Conservation (phyloP, 2,797 vertebrate genomes). For the Premnoplex brunnescens region DNA sequence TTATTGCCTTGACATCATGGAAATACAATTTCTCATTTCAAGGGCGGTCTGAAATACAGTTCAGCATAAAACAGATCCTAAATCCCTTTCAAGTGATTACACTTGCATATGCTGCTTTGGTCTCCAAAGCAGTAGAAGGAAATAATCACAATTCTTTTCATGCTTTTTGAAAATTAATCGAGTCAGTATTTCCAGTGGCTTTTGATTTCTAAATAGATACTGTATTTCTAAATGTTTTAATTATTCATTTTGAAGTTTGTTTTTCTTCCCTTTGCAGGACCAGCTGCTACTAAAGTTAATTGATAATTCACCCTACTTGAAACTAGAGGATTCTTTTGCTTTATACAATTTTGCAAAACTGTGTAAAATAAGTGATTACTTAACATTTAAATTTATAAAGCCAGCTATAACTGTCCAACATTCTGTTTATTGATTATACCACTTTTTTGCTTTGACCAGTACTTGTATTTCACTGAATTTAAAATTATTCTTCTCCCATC, state of each 20-base stretch:
- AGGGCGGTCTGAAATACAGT: not conserved
- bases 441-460: not conserved
- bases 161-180: not conserved
- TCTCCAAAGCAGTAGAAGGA: not conserved
- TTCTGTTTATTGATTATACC: not conserved
- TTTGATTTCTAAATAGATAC: slow-evolving; percentile 21
- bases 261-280: not conserved
- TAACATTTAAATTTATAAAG: not conserved
- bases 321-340: not conserved
- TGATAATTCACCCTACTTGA: not conserved
- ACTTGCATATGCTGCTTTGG: not conserved
- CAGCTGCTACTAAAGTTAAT: not conserved
- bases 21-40: not conserved
- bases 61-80: not conserved
- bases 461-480: not conserved
- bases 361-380: not conserved
- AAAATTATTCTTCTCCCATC: not conserved
- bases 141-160: not conserved
- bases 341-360: not conserved
- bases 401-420: not conserved
- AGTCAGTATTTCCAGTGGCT: not conserved
- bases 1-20: not conserved
- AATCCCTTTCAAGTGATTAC: not conserved
- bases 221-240: not conserved
- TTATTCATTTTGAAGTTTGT: not conserved